phyloP scores from a whole-genome alignment of 2,888 invertebrate genomes.

The Dermolepida albohirtum region DNA sequence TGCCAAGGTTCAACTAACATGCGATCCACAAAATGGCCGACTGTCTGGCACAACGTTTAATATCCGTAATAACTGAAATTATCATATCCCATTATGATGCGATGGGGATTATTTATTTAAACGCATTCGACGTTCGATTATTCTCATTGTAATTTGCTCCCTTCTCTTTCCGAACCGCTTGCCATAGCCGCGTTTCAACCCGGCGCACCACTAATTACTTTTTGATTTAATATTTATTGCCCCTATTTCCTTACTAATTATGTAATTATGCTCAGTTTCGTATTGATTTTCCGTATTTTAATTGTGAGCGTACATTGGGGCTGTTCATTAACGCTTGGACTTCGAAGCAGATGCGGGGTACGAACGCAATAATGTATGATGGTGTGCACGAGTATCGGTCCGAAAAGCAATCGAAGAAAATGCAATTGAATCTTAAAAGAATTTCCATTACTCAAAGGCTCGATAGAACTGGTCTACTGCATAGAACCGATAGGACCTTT shows the following conservation, averaged over 20 bases:
- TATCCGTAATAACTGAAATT: conserved; percentile 55
- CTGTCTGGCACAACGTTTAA: conserved; percentile 53
- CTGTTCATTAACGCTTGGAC: too few species aligned
- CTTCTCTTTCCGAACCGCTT: background rate
- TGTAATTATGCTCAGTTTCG: conserved; percentile 31
- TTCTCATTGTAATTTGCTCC: conserved; percentile 47
- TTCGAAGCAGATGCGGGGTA: too few species aligned
- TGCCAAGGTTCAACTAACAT: conserved; percentile 53
- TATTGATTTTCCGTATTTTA: conserved; percentile 19
- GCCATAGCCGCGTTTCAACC: background rate
- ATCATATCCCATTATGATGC: conserved; percentile 56
- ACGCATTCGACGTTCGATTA: conserved; percentile 53
- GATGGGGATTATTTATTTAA: conserved; percentile 57
- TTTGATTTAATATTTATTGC: conserved; percentile 46
- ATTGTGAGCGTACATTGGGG: background rate
- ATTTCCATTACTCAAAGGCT: too few species aligned
- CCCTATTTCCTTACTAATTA: conserved; percentile 38
- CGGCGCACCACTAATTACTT: conserved; percentile 45
- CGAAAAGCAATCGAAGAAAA: too few species aligned
- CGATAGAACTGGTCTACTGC: too few species aligned
- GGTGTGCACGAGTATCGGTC: too few species aligned
- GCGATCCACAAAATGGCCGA: conserved; percentile 53
- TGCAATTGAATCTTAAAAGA: too few species aligned
- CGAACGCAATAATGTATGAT: too few species aligned
- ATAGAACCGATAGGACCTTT: too few species aligned